These are phyloP conservation scores for Celastrina argiolus DNA, from an alignment of 2,888 invertebrate species.

Conservation along the genomic window DNA sequence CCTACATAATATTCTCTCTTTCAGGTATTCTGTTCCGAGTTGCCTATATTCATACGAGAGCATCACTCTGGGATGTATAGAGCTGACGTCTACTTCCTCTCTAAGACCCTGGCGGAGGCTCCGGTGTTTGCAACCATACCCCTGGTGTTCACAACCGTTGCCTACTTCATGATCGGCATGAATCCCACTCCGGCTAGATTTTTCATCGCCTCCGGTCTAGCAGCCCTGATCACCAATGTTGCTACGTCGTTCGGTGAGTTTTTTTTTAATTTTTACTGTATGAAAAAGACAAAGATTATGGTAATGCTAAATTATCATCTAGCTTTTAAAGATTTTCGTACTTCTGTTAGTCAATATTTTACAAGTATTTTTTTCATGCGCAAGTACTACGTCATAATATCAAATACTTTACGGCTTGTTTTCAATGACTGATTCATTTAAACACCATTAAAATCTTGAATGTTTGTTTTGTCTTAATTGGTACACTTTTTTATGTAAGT, in stretches of 20 bases:
- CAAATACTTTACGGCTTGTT: neutral
- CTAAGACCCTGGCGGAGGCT: slow-evolving; percentile 92
- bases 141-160: slow-evolving; percentile 86
- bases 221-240: slow-evolving; percentile 91
- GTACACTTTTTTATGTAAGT: neutral
- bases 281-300: neutral
- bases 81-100: slow-evolving; percentile 92
- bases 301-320: too few relatives aligned
- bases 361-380: too few relatives aligned
- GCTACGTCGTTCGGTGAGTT: slow-evolving; percentile 90
- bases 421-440: neutral
- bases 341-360: too few relatives aligned
- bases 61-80: slow-evolving; percentile 94
- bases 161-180: slow-evolving; percentile 93
- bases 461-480: neutral
- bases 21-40: slow-evolving; percentile 92
- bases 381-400: too few relatives aligned
- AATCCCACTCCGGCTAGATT: slow-evolving; percentile 83
- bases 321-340: neutral
- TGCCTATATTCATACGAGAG: slow-evolving; percentile 93
- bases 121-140: slow-evolving; percentile 92
- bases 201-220: slow-evolving; percentile 84
- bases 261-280: neutral
- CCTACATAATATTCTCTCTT: neutral
- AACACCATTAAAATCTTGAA: neutral